Evolutionary conservation across 1,140 invertebrate genomes (phyloP), one percentile per base, ranked within the genome.

Genomic region (Plectrocnemia conspersa): DNA sequence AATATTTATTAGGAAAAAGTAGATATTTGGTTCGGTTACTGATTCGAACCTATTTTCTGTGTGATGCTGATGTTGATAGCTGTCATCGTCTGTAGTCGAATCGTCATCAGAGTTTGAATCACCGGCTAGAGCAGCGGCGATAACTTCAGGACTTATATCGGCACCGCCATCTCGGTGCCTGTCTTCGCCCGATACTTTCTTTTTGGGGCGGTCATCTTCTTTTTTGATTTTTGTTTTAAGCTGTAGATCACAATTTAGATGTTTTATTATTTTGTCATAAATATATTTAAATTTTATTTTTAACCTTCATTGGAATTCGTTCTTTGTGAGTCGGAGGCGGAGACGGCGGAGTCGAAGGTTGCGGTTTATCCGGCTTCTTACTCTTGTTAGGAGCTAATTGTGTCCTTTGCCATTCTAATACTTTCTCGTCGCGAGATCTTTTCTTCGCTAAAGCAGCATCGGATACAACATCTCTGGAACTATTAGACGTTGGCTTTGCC

Each of bases 401-500:
- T 0, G 69, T 67, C 11, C 71, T 67, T 36, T 75, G 73, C 73
- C 73, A 75, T 47, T 75, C 71, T 18, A 75, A 32, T 47, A 72
- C 72, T 67, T 74, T 74, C 53, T 74, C 70, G 45, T 74, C 72
- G 21, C 72, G 44, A 13, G 63, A 68, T 0, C 72, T 35, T 58
- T 74, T 74, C 38, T 56, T 62, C 64, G 68, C 70, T 32, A 52
- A 38, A 1, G 42, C 58, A 5, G 18, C 13, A 38, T 50, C 47
- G 6, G 47, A 11, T n/a, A 53, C 24, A 29, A 64, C 66, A 27
- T 74, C 71, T 9, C 72, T 64, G 0, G 70, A 67, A 21, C 67
- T 70, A 0, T 68, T 68, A 3, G 52, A 16, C 2, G 25, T 16
- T 4, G 36, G 27, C 15, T 22, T 46, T 22, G 25, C 3, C 22